These are phyloP conservation scores for Drosophila longiperda DNA, from an alignment of 2,888 invertebrate species.

Conservation along the genomic window DNA sequence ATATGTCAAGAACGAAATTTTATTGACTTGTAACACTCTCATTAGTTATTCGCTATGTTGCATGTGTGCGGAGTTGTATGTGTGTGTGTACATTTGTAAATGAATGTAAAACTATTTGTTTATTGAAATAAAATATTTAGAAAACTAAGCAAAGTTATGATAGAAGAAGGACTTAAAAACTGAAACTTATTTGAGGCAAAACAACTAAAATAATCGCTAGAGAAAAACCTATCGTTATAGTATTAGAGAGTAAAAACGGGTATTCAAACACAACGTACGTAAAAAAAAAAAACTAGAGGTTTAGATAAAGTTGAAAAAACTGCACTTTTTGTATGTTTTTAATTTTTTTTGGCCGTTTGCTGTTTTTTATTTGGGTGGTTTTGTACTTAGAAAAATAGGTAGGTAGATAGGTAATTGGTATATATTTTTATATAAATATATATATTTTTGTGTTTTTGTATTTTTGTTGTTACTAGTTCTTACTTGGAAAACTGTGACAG, in stretches of 20 bases:
- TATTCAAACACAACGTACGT: constrained; percentile 28
- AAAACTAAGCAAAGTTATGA: constrained; percentile 17
- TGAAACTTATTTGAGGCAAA: constrained; percentile 9
- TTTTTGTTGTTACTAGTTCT: constrained; percentile 84
- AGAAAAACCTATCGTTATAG: constrained; percentile 13
- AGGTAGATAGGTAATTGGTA: constrained; percentile 17
- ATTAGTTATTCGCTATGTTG: background rate
- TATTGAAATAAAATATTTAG: constrained; percentile 26
- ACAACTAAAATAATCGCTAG: constrained; percentile 19
- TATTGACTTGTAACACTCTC: background rate
- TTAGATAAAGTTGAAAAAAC: constrained; percentile 29
- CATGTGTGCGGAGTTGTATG: background rate
- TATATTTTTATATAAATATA: constrained; percentile 9
- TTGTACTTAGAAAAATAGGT: constrained; percentile 19
- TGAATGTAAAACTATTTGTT: constrained; percentile 35
- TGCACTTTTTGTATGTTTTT: constrained; percentile 32
- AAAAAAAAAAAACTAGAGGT: constrained; percentile 48
- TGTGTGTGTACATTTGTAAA: constrained; percentile 2
- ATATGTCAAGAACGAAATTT: background rate
- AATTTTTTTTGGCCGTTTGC: constrained; percentile 31
- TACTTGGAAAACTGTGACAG: constrained; percentile 99
- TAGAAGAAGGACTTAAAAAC: constrained; percentile 18
- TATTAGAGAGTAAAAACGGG: constrained; percentile 22
- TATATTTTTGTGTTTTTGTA: constrained; percentile 15
- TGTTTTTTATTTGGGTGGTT: constrained; percentile 14